These are phyloP conservation scores for Catostomus latipinnis DNA, from an alignment of 2,797 vertebrate genomes.

Conservation along the genomic window DNA sequence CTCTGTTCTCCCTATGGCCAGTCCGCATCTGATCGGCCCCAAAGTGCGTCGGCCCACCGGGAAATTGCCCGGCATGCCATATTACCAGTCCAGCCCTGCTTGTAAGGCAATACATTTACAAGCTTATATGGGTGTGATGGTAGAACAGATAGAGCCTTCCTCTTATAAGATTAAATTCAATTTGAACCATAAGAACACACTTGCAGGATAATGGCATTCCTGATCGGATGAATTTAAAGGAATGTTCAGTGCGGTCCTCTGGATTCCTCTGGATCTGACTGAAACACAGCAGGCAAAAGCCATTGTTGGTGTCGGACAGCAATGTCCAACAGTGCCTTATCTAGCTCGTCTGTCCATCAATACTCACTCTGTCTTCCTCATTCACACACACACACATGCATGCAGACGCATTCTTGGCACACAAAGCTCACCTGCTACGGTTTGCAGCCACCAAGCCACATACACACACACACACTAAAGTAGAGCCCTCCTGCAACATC, in stretches of 20 bases:
- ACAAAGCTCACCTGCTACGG: conserved; percentile 1
- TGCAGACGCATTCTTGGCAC: conserved; percentile 13
- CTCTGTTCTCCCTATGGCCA: too few relatives aligned
- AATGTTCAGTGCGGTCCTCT: not conserved
- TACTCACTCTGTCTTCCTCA: conserved; percentile 5
- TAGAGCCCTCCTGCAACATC: conserved; percentile 41
- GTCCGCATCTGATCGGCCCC: too few relatives aligned
- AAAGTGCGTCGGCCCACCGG: too few relatives aligned
- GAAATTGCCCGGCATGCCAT: too few relatives aligned
- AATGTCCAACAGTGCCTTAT: conserved; percentile 54
- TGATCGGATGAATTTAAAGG: not conserved
- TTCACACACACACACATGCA: not conserved
- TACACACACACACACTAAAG: conserved; percentile 10
- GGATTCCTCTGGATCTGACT: conserved; percentile 45
- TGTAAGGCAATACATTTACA: too few relatives aligned
- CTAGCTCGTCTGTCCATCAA: conserved; percentile 41
- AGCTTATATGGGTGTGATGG: too few relatives aligned
- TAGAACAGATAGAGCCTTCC: too few relatives aligned
- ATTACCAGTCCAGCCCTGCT: too few relatives aligned
- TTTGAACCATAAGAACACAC: not conserved
- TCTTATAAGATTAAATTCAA: not conserved
- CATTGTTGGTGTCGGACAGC: conserved; percentile 39
- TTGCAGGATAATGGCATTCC: not conserved
- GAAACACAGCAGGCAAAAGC: conserved; percentile 58
- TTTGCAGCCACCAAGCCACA: conserved; percentile 12